Evolutionary conservation across 2,888 invertebrate species (phyloP).

Genomic region (Lasioglossum villosulum): DNA sequence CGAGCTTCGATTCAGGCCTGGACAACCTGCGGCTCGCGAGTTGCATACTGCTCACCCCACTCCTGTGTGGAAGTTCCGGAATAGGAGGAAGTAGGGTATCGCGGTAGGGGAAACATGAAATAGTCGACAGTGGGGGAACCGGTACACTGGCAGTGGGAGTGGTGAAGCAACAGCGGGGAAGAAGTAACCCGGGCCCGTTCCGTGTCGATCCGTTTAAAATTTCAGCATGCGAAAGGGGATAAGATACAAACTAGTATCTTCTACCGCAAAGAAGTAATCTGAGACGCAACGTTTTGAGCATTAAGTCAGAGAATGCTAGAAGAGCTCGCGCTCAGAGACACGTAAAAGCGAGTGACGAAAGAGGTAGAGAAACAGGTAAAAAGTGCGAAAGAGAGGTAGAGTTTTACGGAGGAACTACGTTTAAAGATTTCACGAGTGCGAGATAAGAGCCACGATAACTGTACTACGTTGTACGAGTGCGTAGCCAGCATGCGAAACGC

Average conservation of each 20-base stretch:
- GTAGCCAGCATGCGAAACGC: neutral
- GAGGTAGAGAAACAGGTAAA: conserved; percentile 45
- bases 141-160: too few relatives aligned
- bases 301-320: neutral
- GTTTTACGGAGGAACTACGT: conserved; percentile 43
- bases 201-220: neutral
- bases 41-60: too few relatives aligned
- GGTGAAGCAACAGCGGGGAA: too few relatives aligned
- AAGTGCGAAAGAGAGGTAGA: conserved; percentile 57
- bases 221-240: neutral
- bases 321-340: neutral
- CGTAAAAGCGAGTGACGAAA: neutral
- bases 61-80: too few relatives aligned
- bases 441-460: neutral
- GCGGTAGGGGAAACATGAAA: too few relatives aligned
- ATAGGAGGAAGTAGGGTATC: too few relatives aligned
- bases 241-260: neutral
- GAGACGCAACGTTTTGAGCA: conserved; percentile 1
- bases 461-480: conserved; percentile 18
- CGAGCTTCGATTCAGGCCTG: neutral
- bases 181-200: too few relatives aligned
- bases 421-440: neutral
- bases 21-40: too few relatives aligned
- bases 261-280: neutral
- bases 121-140: too few relatives aligned